Percentiles rank a stretch among this genome's conserved stretches.
phyloP scores from a whole-genome alignment of 2,888 invertebrate genomes.

The Bimastos eiseni region DNA sequence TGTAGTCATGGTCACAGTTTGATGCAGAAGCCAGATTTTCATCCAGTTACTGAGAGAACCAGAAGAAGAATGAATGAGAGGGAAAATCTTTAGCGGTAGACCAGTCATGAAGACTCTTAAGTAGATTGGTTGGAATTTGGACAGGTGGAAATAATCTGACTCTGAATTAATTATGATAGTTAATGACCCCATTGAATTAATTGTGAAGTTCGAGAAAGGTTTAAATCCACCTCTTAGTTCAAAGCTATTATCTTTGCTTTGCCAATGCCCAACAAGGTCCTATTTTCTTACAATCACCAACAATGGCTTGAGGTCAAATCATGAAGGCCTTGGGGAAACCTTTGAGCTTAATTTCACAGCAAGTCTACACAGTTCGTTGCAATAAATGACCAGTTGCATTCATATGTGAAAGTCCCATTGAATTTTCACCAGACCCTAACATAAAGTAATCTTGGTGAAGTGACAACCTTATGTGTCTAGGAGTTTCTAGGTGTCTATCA shows the following conservation, averaged over 20 bases:
- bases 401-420: background rate
- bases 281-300: background rate
- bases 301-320: background rate
- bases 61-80: background rate
- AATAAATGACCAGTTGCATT: background rate
- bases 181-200: background rate
- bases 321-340: background rate
- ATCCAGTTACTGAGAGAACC: no score
- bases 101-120: background rate
- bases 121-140: background rate
- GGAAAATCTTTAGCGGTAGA: background rate
- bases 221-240: constrained; percentile 13
- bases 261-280: constrained; percentile 2
- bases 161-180: background rate
- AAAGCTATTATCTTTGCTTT: background rate
- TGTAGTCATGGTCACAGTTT: no score
- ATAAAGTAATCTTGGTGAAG: background rate
- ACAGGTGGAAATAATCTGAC: background rate
- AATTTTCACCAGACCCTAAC: background rate
- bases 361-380: background rate
- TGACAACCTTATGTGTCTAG: background rate
- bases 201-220: background rate
- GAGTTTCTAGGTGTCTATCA: background rate
- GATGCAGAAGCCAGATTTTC: no score
- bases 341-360: background rate